Evolutionary conservation across 2,888 invertebrate genomes (phyloP).

Genomic region (Branchinecta sandiegonensis): DNA sequence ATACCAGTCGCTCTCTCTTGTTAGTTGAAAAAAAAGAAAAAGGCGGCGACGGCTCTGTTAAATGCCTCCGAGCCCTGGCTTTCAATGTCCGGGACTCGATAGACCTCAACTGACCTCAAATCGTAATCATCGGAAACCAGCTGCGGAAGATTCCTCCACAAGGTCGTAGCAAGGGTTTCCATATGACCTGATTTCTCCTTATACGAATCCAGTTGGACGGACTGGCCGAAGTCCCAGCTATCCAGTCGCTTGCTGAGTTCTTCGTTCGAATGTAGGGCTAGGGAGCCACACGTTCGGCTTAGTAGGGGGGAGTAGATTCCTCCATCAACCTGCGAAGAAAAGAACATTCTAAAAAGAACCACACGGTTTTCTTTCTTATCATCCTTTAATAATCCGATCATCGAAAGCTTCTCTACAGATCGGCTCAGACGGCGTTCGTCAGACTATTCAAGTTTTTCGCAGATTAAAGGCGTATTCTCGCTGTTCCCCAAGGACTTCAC

Average conservation of each 20-base stretch:
- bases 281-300: background rate
- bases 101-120: background rate
- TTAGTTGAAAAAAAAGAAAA: background rate
- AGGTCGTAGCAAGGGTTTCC: background rate
- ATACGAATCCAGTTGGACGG: background rate
- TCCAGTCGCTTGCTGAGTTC: background rate
- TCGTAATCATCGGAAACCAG: conserved; percentile 5
- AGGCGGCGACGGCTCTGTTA: background rate
- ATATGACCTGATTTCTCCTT: background rate
- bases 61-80: no score
- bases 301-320: background rate
- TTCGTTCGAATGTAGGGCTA: background rate
- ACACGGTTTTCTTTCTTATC: no score
- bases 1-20: no score
- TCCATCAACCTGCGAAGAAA: background rate
- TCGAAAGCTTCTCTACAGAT: no score
- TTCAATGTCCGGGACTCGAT: no score
- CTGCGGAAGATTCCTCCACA: background rate
- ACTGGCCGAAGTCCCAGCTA: conserved; percentile 2
- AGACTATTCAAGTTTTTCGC: no score
- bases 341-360: background rate
- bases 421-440: no score
- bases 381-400: no score
- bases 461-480: no score
- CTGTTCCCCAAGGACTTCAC: no score